Percentiles rank a stretch among this genome's conserved stretches.
These are phyloP conservation scores for Oxyteleia sp. DNA, from an alignment of 2,888 invertebrate genomes.

Conservation along the genomic window DNA sequence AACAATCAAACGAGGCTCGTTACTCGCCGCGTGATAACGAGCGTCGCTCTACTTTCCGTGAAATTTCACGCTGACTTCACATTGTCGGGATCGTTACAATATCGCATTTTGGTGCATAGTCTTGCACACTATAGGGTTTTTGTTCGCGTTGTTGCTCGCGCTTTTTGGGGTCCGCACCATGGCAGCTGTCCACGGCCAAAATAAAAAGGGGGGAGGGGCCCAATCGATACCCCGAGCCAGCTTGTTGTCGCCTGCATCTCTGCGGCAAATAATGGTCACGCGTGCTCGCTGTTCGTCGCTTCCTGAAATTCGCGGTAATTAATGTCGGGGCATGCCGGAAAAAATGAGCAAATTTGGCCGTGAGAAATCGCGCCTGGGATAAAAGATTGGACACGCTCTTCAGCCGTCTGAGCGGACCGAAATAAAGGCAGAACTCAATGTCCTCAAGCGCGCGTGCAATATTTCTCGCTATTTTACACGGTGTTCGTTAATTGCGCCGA, in stretches of 20 bases:
- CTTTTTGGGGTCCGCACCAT: constrained; percentile 63
- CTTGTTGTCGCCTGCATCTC: constrained; percentile 12
- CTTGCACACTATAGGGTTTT: constrained; percentile 80
- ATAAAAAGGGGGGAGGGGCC: constrained; percentile 40
- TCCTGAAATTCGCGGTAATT: too few relatives aligned
- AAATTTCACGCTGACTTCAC: constrained; percentile 70
- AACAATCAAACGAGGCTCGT: neutral
- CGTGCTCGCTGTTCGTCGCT: constrained; percentile 13
- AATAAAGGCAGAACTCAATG: constrained; percentile 72
- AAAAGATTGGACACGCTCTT: constrained; percentile 69
- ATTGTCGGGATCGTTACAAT: constrained; percentile 83
- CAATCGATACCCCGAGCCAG: constrained; percentile 56
- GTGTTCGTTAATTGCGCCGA: constrained; percentile 82
- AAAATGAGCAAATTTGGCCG: constrained; percentile 19
- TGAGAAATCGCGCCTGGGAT: constrained; percentile 58
- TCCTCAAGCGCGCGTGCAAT: constrained; percentile 79
- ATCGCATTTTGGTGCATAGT: constrained; percentile 84
- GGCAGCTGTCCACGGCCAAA: constrained; percentile 78
- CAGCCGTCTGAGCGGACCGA: constrained; percentile 60
- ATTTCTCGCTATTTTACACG: constrained; percentile 82
- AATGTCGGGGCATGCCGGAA: too few relatives aligned
- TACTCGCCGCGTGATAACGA: constrained; percentile 51
- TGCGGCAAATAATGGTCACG: constrained; percentile 18
- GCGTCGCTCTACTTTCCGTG: constrained; percentile 37
- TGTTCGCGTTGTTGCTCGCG: constrained; percentile 76